Base-by-base conservation (phyloP, 2,113 vertebrate genomes). In the Vanacampus margaritifer region DNA sequence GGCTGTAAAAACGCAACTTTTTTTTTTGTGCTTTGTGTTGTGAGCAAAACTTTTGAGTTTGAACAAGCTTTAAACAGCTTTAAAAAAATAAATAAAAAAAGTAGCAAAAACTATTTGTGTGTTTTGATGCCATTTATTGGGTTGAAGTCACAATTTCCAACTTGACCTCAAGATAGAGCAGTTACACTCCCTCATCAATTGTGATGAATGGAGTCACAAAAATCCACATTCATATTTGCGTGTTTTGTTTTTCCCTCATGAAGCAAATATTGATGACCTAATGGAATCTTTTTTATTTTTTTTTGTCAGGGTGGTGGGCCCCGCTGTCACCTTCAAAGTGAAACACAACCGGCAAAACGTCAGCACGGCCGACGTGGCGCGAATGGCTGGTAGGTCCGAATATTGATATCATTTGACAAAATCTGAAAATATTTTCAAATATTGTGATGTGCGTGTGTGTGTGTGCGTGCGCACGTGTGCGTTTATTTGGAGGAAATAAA, bases 251-350 rank as follows among this genome's bases (percentile, higher is more conserved):
- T 10, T 10, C 3, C 0, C 0, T 8, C 0, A 10, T 8, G 10
- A 11, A 11, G 12, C 0, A 13, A 3, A 41, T 41, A 41, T 41
- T 41, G 39, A 2, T 41, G 12, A 14, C 43, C 4, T 46, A 5
- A 46, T 46, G 16, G 5, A 14, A 46, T 17, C 16, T 19, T 17
- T 51, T 75, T 2, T 73, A n/a, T 80, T 48, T 78, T 35, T 84
- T 10, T 86, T 21, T 93, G 63, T 21, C 91, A 99, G 97, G 0
- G 92, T 98, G 57, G 79, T 93, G 84, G 94, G 95, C 75, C 93
- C 95, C n/a, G 93, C 94, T 12, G 95, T 99, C 87, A 96, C 94
- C 85, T 99, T 98, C 92, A 93, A 88, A 90, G 94, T 98, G 69
- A 89, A 71, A n/a, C 67, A 92, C 48, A 94, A 94, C 69, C 19